Evolutionary conservation across 2,113 vertebrate genomes (phyloP).

Genomic region (Protobothrops mucrosquamatus): DNA sequence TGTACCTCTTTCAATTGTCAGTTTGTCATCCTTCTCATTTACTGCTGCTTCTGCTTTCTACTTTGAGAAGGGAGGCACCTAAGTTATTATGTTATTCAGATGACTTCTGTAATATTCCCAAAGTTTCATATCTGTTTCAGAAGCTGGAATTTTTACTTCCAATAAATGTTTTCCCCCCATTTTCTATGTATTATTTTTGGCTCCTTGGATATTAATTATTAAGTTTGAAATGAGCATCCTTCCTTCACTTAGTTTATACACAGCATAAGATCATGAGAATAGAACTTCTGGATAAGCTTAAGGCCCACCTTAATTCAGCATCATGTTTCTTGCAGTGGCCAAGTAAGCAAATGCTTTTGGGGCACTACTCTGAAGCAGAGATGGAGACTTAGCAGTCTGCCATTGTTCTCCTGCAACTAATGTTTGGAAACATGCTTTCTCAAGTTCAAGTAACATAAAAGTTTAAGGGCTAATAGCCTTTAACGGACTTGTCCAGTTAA

Average conservation of each 20-base stretch:
- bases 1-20: background rate
- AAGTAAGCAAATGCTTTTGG: no score
- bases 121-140: background rate
- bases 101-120: background rate
- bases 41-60: no score
- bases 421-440: no score
- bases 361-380: no score
- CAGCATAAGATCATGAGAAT: background rate
- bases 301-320: no score
- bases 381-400: no score
- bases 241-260: background rate
- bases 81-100: background rate
- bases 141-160: background rate
- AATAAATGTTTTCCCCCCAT: background rate
- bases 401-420: no score
- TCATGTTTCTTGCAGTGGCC: no score
- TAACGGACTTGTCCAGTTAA: background rate
- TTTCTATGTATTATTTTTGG: background rate
- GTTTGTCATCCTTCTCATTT: no score
- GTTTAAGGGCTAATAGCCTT: no score
- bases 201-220: background rate
- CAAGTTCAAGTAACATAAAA: no score
- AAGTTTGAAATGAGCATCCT: background rate
- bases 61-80: background rate
- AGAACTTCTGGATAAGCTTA: no score